Conservation (phyloP, 2,888 invertebrate species). For the Vandiemenella viatica region DNA sequence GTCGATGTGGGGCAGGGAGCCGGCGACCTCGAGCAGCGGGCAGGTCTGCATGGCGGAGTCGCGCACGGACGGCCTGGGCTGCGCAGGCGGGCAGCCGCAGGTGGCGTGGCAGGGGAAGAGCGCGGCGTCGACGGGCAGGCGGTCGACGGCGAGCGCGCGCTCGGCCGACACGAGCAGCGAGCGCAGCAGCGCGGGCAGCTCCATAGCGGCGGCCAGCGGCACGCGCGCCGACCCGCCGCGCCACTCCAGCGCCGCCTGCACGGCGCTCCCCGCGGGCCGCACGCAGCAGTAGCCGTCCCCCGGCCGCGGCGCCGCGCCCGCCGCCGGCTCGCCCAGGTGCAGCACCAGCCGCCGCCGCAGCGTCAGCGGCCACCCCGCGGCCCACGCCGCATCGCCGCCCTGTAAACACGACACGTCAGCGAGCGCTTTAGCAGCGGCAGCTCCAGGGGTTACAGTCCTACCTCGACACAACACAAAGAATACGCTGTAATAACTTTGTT, state of each 20-base stretch:
- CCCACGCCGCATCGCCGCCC: conserved; percentile 36
- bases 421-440: too few relatives aligned
- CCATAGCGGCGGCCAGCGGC: conserved; percentile 17
- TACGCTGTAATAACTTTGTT: too few relatives aligned
- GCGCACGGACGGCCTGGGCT: conserved; percentile 15
- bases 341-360: conserved; percentile 40
- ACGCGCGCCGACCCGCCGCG: conserved; percentile 21
- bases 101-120: conserved; percentile 37
- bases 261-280: conserved; percentile 19
- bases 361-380: conserved; percentile 51
- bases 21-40: conserved; percentile 48
- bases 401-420: conserved; percentile 24
- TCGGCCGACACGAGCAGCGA: conserved; percentile 48
- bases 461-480: too few relatives aligned
- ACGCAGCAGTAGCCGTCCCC: conserved; percentile 48
- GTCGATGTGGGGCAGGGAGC: conserved; percentile 55
- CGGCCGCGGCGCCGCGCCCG: conserved; percentile 41
- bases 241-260: conserved; percentile 21
- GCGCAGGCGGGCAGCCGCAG: conserved; percentile 22
- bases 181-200: conserved; percentile 44
- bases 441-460: too few relatives aligned
- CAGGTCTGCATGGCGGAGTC: conserved; percentile 34
- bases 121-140: conserved; percentile 48
- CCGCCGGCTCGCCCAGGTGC: conserved; percentile 46
- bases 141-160: conserved; percentile 50